These are phyloP conservation scores for Cyanocitta stelleri DNA, from an alignment of 2,113 vertebrate genomes.

Conservation along the genomic window DNA sequence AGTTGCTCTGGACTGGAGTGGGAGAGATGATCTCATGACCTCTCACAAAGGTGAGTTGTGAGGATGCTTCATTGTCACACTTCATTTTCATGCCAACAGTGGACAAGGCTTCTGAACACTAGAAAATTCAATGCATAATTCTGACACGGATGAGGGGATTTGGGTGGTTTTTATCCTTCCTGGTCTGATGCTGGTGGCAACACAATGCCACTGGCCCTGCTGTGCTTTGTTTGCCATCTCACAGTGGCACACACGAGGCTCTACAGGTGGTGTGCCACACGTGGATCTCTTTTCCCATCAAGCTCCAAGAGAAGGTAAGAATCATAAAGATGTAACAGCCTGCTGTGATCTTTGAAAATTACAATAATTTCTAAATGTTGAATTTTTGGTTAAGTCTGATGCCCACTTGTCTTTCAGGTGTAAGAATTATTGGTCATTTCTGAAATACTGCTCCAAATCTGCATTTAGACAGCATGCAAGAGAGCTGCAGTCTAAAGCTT, in stretches of 20 bases:
- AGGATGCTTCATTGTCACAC: neutral
- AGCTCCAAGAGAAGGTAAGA: neutral
- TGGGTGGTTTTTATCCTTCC: neutral
- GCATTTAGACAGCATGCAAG: neutral
- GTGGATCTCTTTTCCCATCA: neutral
- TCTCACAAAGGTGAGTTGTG: neutral
- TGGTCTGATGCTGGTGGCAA: neutral
- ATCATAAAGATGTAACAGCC: neutral
- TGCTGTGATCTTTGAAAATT: neutral
- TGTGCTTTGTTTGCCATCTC: neutral
- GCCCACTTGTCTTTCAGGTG: neutral
- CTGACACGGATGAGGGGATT: rapidly evolving
- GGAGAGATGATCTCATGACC: neutral
- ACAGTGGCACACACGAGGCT: rapidly evolving
- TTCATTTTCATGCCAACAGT: neutral
- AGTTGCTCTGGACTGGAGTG: neutral
- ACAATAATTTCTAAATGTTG: neutral
- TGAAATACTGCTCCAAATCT: neutral
- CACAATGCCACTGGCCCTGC: neutral
- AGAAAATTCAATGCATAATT: neutral
- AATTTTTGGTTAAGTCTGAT: neutral
- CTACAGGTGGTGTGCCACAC: rapidly evolving
- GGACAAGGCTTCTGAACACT: neutral
- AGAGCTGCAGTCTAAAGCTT: neutral
- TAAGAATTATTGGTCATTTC: neutral